Evolutionary conservation across 2,113 vertebrate genomes (phyloP).

Genomic region (Rana temporaria): DNA sequence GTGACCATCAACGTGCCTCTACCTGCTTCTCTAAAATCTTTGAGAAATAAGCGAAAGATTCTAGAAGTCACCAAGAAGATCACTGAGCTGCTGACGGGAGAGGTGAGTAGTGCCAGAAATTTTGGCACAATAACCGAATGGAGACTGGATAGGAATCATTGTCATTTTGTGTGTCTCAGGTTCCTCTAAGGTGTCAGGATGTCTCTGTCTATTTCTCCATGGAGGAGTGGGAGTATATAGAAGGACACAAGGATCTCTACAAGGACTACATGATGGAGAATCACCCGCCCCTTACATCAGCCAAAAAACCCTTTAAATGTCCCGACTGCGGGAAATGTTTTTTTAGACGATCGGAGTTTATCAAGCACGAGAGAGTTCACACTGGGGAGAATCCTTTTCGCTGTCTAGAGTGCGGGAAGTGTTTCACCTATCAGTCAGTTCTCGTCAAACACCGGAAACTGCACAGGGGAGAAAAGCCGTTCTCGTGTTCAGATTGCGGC

Average conservation of each 20-base stretch:
- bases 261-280: too few relatives aligned
- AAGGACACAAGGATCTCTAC: too few relatives aligned
- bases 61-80: constrained; percentile 52
- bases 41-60: constrained; percentile 63
- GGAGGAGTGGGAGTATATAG: too few relatives aligned
- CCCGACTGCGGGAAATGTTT: constrained; percentile 67
- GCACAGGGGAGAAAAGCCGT: constrained; percentile 63
- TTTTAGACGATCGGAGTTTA: constrained; percentile 61
- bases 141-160: constrained; percentile 52
- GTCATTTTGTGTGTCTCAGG: constrained; percentile 60
- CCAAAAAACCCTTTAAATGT: constrained; percentile 65
- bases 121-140: constrained; percentile 62
- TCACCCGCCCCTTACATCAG: not conserved
- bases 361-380: constrained; percentile 65
- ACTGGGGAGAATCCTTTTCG: constrained; percentile 65
- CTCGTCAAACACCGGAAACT: constrained; percentile 64
- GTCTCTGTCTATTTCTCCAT: too few relatives aligned
- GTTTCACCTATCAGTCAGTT: constrained; percentile 65
- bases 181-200: too few relatives aligned
- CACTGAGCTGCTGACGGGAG: too few relatives aligned
- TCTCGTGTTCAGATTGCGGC: constrained; percentile 60
- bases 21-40: too few relatives aligned
- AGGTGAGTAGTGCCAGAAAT: constrained; percentile 62
- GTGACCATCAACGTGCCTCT: too few relatives aligned
- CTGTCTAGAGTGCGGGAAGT: constrained; percentile 63